A percentile compares a stretch with the other conserved stretches of the same genome.
Evolutionary conservation across 2,888 invertebrate genomes (phyloP).

Genomic region (Rhamnusium bicolor): DNA sequence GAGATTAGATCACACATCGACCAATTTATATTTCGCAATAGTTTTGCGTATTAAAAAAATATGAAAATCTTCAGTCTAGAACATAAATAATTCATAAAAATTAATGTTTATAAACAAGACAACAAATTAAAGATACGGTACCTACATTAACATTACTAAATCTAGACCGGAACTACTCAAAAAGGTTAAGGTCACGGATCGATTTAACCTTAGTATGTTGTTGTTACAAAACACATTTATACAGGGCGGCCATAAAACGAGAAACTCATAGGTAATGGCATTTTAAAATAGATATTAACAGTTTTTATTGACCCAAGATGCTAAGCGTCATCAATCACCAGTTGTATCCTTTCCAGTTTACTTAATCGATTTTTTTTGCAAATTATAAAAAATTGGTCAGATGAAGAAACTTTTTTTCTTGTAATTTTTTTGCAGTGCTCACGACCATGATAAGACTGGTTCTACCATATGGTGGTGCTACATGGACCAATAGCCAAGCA

Average conservation of each 20-base stretch:
- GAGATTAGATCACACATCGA: background rate
- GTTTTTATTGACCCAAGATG: too few relatives aligned
- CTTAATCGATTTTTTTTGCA: too few relatives aligned
- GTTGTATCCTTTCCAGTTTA: too few relatives aligned
- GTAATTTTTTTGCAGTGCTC: too few relatives aligned
- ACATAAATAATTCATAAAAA: slow-evolving; percentile 2
- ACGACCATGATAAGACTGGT: too few relatives aligned
- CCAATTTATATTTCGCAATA: background rate
- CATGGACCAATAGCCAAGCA: too few relatives aligned
- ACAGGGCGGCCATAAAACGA: background rate
- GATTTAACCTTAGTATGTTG: slow-evolving; percentile 3
- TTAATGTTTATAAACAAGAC: background rate
- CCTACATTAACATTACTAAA: background rate
- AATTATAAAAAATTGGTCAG: too few relatives aligned
- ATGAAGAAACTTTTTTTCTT: too few relatives aligned
- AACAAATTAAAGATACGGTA: background rate
- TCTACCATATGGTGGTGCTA: too few relatives aligned
- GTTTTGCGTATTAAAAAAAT: background rate
- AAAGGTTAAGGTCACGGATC: slow-evolving; percentile 5
- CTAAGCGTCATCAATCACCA: too few relatives aligned
- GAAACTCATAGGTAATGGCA: too few relatives aligned
- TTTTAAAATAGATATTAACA: too few relatives aligned
- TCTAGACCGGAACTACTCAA: slow-evolving; percentile 18
- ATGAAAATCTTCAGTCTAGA: background rate
- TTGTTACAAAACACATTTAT: background rate